These are phyloP conservation scores for Indicator indicator DNA, from an alignment of 2,113 vertebrate genomes.

Conservation along the genomic window DNA sequence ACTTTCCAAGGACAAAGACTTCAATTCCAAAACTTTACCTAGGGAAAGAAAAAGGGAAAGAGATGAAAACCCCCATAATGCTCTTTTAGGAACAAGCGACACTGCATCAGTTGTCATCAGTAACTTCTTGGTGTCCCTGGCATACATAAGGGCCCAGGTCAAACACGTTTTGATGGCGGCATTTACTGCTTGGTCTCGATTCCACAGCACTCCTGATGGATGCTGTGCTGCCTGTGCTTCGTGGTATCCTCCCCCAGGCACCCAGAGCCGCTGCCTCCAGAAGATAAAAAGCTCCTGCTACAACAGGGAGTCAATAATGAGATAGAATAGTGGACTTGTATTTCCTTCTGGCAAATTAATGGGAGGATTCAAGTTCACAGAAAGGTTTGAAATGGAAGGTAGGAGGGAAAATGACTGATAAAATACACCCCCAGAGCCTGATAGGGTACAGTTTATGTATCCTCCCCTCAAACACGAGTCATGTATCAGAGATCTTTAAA, in stretches of 20 bases:
- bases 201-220: background rate
- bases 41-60: background rate
- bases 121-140: background rate
- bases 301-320: background rate
- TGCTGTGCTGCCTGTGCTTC: accelerated
- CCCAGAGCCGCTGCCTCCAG: background rate
- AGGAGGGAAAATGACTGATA: background rate
- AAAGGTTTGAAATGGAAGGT: slow-evolving; percentile 8
- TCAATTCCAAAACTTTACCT: background rate
- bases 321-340: background rate
- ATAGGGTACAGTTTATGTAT: background rate
- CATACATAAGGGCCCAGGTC: background rate
- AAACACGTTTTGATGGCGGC: accelerated
- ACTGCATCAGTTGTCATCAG: background rate
- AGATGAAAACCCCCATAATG: background rate
- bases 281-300: background rate
- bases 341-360: slow-evolving; percentile 18
- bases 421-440: background rate
- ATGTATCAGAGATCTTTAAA: background rate
- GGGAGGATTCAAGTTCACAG: background rate
- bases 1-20: slow-evolving; percentile 50
- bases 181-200: background rate
- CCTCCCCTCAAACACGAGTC: background rate
- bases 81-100: background rate
- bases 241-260: background rate